phyloP scores from a whole-genome alignment of 2,888 invertebrate genomes.

The Margaritifera margaritifera region DNA sequence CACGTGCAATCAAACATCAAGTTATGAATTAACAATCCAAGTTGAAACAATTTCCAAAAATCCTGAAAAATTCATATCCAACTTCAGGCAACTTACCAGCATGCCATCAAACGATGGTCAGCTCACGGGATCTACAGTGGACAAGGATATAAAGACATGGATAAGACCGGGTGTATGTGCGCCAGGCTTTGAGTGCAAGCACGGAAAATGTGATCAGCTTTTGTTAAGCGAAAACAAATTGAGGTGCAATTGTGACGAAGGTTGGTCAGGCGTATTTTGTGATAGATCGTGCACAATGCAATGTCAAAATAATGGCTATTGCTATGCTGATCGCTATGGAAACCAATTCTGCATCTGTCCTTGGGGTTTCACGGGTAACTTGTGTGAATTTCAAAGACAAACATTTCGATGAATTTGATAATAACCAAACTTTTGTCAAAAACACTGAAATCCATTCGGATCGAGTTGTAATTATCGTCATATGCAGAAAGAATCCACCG shows the following conservation, averaged over 20 bases:
- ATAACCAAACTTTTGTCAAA: conserved; percentile 5
- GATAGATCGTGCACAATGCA: conserved; percentile 34
- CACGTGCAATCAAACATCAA: conserved; percentile 15
- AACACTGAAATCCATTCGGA: neutral
- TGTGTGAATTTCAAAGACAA: conserved; percentile 21
- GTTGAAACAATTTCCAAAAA: too few species aligned
- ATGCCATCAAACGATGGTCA: too few species aligned
- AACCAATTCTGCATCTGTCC: conserved; percentile 35
- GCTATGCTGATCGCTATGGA: conserved; percentile 30
- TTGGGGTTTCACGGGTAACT: conserved; percentile 26
- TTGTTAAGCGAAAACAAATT: conserved; percentile 23
- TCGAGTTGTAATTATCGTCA: too few species aligned
- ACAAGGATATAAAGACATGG: conserved; percentile 24
- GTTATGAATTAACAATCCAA: too few species aligned
- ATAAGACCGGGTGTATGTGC: conserved; percentile 35
- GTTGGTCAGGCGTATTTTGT: conserved; percentile 36
- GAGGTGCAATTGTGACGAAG: conserved; percentile 28
- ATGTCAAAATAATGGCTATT: conserved; percentile 29
- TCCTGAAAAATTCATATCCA: too few species aligned
- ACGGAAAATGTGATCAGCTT: conserved; percentile 31
- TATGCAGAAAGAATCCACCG: too few species aligned
- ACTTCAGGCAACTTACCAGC: too few species aligned
- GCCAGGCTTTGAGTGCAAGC: conserved; percentile 38
- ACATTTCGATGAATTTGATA: neutral
- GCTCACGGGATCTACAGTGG: too few species aligned